Evolutionary conservation across 2,113 vertebrate genomes (phyloP).

Genomic region (Gymnobelideus leadbeateri): DNA sequence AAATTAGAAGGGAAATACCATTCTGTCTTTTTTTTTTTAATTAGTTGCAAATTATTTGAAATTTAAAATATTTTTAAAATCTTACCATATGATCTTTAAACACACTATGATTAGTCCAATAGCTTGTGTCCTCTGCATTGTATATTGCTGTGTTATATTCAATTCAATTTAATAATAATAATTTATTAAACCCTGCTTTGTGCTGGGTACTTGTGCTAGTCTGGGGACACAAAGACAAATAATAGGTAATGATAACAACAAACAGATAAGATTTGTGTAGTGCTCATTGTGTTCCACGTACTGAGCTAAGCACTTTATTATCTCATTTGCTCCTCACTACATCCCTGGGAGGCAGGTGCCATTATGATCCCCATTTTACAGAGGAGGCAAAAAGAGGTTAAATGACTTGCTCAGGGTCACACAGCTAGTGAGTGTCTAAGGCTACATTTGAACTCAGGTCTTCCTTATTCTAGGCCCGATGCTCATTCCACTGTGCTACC

Average conservation of each 20-base stretch:
- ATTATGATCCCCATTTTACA: background rate
- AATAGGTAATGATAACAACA: background rate
- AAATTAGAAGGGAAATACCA: slow-evolving; percentile 19
- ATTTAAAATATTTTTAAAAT: background rate
- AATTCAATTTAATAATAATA: background rate
- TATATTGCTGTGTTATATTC: background rate
- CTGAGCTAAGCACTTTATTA: background rate
- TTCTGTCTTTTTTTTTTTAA: slow-evolving; percentile 69
- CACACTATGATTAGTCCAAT: background rate
- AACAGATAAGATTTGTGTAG: background rate
- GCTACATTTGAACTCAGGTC: background rate
- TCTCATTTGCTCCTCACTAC: background rate
- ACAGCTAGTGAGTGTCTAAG: background rate
- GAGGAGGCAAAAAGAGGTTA: background rate
- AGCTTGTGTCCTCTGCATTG: background rate
- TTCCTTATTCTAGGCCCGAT: background rate
- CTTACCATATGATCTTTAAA: background rate
- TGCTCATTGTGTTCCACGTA: background rate
- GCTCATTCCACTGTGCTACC: background rate
- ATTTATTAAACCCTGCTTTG: background rate
- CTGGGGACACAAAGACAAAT: background rate
- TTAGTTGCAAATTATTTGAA: background rate
- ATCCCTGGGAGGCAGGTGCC: background rate
- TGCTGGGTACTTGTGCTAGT: background rate
- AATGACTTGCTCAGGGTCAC: background rate